Evolutionary conservation across 2,797 vertebrate genomes (phyloP), one percentile per base, ranked within the genome.

Genomic region (Fistularia commersonii): DNA sequence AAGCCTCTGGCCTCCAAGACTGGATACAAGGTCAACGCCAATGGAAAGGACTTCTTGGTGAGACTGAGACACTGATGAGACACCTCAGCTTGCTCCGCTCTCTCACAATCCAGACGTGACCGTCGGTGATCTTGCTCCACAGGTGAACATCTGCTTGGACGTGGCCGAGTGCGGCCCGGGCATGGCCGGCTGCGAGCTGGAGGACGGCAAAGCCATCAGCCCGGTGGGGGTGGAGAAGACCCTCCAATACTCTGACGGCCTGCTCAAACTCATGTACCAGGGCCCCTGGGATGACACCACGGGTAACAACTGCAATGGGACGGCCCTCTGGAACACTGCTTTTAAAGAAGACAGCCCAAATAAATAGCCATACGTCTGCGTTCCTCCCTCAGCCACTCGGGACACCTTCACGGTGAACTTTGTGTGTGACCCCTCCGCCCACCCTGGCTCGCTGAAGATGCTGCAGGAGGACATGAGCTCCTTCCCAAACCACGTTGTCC

Each of bases 91-190:
- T 4, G 23, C 23, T 23, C 23, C 23, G 23, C 23, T n/a, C n/a
- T n/a, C n/a, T n/a, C n/a, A n/a, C 4, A 3, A 2, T 48, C 8
- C 10, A 9, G 23, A 13, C 11, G 31, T 39, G 6, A 11, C 38
- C 3, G 3, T 9, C 11, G 32, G 32, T 13, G 8, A 32, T 8
- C 3, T 0, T 12, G 4, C 14, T 0, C 13, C 45, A 0, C 6
- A 99, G 97, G 68, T 99, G 44, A 99, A 97, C 34, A 90, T 99
- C 73, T 99, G 97, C 58, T 88, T 81, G 2, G 23, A 72, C 0
- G 67, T 86, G 43, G n/a, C 80, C 0, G 45, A 47, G 0, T 99
- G 97, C 6, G 91, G 90, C n/a, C 0, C 10, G 0, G 61, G 81
- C 0, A 46, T 81, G 31, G 85, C 88, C 0, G 97, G 93, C 12